Evolutionary conservation across 2,797 vertebrate genomes (phyloP).

Genomic region (Hippocampus kuda): DNA sequence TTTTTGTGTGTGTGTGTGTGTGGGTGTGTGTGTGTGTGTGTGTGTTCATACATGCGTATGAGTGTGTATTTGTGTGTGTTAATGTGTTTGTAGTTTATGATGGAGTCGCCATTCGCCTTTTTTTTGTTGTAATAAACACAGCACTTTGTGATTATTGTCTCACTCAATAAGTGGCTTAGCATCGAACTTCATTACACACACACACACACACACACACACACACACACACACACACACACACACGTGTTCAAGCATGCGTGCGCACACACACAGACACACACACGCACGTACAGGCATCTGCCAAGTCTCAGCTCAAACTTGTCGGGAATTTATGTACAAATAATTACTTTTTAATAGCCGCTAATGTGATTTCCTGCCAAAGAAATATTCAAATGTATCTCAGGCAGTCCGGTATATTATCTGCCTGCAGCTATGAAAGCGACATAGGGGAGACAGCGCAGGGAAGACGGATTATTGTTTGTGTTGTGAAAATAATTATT

Average conservation of each 20-base stretch:
- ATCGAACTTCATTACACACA: slow-evolving; percentile 54
- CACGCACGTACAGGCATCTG: slow-evolving; percentile 45
- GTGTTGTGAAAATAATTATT: slow-evolving; percentile 70
- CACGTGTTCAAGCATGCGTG: not conserved
- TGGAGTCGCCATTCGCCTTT: slow-evolving; percentile 70
- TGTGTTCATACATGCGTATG: slow-evolving; percentile 16
- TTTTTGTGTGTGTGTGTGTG: slow-evolving; percentile 6
- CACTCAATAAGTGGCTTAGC: slow-evolving; percentile 72
- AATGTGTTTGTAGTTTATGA: slow-evolving; percentile 55
- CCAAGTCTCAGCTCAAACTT: slow-evolving; percentile 68
- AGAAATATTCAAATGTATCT: slow-evolving; percentile 80
- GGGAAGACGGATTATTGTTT: slow-evolving; percentile 74
- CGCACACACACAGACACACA: slow-evolving; percentile 21
- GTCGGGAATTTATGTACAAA: slow-evolving; percentile 80
- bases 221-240: slow-evolving; percentile 4
- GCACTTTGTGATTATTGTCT: slow-evolving; percentile 57
- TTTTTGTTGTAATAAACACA: slow-evolving; percentile 75
- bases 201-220: slow-evolving; percentile 18
- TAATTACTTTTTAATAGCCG: slow-evolving; percentile 85
- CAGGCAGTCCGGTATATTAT: slow-evolving; percentile 79
- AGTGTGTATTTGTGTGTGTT: slow-evolving; percentile 16
- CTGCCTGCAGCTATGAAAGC: slow-evolving; percentile 69
- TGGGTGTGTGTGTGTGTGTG: slow-evolving; percentile 17
- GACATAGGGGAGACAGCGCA: slow-evolving; percentile 59
- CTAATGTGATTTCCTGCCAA: slow-evolving; percentile 79